Conservation (phyloP, 2,113 vertebrate species). For the Sus scrofa region DNA sequence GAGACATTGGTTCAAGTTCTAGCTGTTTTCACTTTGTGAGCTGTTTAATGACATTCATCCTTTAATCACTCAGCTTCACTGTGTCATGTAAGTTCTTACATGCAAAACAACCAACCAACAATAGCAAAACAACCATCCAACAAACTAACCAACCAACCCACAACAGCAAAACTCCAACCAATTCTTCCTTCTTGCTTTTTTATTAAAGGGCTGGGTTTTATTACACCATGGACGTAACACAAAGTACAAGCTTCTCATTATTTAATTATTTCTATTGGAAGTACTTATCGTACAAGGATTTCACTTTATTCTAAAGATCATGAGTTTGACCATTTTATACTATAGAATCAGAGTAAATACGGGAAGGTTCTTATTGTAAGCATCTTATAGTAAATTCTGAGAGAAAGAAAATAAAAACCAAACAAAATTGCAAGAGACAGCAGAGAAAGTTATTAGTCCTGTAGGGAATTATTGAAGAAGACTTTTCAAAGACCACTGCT, state of each 20-base stretch:
- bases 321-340: background rate
- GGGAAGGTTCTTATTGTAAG: background rate
- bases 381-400: background rate
- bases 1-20: background rate
- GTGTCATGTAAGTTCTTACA: background rate
- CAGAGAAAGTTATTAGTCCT: background rate
- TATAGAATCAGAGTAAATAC: background rate
- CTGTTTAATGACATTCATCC: background rate
- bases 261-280: background rate
- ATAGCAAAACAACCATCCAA: background rate
- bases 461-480: background rate
- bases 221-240: background rate
- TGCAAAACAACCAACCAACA: background rate
- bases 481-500: background rate
- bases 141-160: background rate
- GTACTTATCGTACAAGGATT: background rate
- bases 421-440: background rate
- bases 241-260: background rate
- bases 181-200: background rate
- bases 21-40: background rate
- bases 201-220: background rate
- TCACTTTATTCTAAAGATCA: background rate
- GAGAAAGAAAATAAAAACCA: background rate
- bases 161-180: background rate
- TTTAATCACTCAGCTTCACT: background rate